Evolutionary conservation across 2,888 invertebrate species (phyloP), one percentile per base, ranked within the genome.

Genomic region (Trileptium ribeirensis): DNA sequence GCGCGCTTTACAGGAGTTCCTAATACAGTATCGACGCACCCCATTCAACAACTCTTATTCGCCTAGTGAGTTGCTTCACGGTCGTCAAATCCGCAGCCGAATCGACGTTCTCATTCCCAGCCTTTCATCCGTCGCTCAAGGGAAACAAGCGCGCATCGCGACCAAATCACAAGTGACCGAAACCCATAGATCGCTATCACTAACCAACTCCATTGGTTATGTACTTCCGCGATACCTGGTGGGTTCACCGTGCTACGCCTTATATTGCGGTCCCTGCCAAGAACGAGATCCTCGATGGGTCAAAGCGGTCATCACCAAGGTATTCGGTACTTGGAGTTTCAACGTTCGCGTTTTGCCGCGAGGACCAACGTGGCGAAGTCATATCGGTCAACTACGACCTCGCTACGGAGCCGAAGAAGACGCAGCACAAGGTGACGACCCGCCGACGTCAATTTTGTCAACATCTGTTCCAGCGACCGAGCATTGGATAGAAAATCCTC

Each of bases 1-100:
- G 82, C 29, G 8, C 79, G 81, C 82, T 2, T n/a, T 31, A 3
- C 83, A 83, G 33, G 36, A 81, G n/a, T 83, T 83, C 40, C 36
- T 82, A 39, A 77, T 83, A 79, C 36, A 81, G n/a, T 67, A 38
- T 33, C 40, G 79, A n/a, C 37, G n/a, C 2, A 75, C 77, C 3
- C 77, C 79, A 15, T 2, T 67, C 75, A 2, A 81, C 1, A 81
- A n/a, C 15, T 24, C 82, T 19, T 64, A 74, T 82, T 82, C 81
- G 15, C 81, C 81, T 2, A 82, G 82, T 51, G 81, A 81, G 29
- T 81, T 81, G 34, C 38, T 81, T 19, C 15, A 39, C 31, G 1
- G 1, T 24, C 81, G 81, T n/a, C 39, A 81, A 33, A 82, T 81
- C 8, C 29, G 81, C 8, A 82, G 36, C 1, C 2, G 39, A n/a